Base-by-base conservation (phyloP, 2,888 invertebrate genomes). In the Agrotis puta region DNA sequence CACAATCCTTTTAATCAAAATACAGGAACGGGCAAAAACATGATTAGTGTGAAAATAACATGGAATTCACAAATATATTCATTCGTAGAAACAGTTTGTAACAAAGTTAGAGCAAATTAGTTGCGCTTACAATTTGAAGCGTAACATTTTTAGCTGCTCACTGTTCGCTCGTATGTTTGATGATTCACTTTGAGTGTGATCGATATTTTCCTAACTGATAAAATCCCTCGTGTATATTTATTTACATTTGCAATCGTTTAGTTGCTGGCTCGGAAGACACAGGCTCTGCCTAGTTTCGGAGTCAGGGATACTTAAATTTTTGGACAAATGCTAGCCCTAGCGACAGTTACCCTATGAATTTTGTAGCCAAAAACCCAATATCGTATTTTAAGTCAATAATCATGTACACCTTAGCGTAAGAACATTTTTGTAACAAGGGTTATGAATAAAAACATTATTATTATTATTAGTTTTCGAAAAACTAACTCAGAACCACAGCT, bases 21-120 rank as follows among this genome's bases (percentile, higher is more conserved):
- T 39, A 54, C 33, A 69, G 20, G 14, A 39, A 45, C 56, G 39
- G 43, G 63, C 81, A 74, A 57, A 71, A 71, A 66, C 79, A 67
- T 50, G 59, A 56, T 82, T 65, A 70, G 47, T 68, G 51, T 65
- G 56, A 14, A 65, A 70, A 84, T 78, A 72, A 72, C 71, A 62
- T 22, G 57, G 48, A 67, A 67, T 53, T 56, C 64, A 14, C 65
- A 74, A 82, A 79, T 74, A 74, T 74, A 82, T 84, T 71, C 67
- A 82, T 85, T 72, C n/a, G 47, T 27, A 65, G 64, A 66, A 82
- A 64, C 65, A 70, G 63, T 85, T 64, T 14, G 27, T 9, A 74
- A 72, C 77, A 80, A 75, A 85, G 69, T 83, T 83, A 45, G 47
- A 57, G 63, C 64, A 77, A 85, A 84, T 85, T 83, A 81, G 81